Percentiles rank a stretch among this genome's conserved stretches.
Conservation (phyloP, 2,113 vertebrate species). For the Antigone vipio region DNA sequence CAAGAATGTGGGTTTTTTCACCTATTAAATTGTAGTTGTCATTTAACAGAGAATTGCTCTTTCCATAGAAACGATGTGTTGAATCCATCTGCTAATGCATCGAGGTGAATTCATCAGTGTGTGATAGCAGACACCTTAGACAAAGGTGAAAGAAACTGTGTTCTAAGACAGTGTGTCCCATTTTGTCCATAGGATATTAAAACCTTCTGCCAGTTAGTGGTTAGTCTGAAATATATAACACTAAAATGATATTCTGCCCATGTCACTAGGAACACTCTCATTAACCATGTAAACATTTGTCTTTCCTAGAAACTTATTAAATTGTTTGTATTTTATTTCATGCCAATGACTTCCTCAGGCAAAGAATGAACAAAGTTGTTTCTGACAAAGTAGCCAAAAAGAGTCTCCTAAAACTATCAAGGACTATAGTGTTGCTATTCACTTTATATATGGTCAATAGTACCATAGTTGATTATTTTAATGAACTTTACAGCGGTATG, state of each 20-base stretch:
- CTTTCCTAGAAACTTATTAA: not conserved
- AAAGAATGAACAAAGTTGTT: not conserved
- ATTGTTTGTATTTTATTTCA: not conserved
- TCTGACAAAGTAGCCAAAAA: not conserved
- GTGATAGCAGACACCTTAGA: not conserved
- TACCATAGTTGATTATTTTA: not conserved
- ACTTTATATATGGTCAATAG: not conserved
- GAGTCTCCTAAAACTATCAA: not conserved
- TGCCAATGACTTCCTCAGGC: not conserved
- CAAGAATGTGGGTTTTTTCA: not conserved
- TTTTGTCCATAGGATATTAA: not conserved
- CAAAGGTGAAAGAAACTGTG: not conserved
- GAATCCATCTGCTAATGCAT: not conserved
- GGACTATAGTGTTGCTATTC: not conserved
- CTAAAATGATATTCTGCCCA: not conserved
- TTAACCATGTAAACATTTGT: not conserved
- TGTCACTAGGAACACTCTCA: not conserved
- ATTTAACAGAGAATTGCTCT: not conserved
- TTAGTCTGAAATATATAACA: not conserved
- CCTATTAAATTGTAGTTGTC: not conserved
- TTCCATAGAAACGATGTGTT: not conserved
- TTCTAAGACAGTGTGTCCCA: not conserved
- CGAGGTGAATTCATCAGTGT: not conserved
- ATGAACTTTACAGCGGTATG: not conserved
- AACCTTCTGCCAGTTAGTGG: not conserved